Evolutionary conservation across 1,140 invertebrate genomes (phyloP).

Genomic region (Ectropis grisescens): DNA sequence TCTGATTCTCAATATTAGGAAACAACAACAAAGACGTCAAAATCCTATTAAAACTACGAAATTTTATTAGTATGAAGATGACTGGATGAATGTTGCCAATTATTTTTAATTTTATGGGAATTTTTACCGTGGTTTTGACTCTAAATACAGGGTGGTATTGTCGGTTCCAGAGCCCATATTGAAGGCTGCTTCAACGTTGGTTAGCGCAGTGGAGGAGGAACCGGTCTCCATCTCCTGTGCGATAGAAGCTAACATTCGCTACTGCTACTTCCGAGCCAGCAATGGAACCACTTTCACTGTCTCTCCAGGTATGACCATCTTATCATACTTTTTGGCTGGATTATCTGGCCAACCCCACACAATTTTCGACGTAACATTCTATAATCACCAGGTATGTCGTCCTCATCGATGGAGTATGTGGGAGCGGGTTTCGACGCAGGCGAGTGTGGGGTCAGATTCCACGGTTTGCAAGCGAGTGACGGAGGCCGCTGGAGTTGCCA

Average conservation of each 20-base stretch:
- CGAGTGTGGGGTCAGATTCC: conserved; percentile 37
- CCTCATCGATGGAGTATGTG: conserved; percentile 16
- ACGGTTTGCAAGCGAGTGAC: conserved; percentile 12
- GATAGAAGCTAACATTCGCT: conserved; percentile 29
- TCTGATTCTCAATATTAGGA: too few relatives aligned
- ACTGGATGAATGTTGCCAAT: too few relatives aligned
- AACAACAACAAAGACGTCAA: too few relatives aligned
- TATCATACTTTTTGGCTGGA: too few relatives aligned
- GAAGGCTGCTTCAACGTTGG: conserved; percentile 6
- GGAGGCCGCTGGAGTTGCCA: conserved; percentile 41
- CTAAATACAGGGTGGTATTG: too few relatives aligned
- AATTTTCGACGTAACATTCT: too few relatives aligned
- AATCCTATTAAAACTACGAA: too few relatives aligned
- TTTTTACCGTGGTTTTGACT: too few relatives aligned
- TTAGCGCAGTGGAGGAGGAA: conserved; percentile 15
- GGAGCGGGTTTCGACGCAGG: conserved; percentile 38
- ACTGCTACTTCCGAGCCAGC: conserved; percentile 46
- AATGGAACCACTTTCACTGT: too few relatives aligned
- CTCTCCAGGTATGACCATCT: conserved; percentile 33
- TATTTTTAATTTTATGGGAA: too few relatives aligned
- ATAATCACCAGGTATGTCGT: conserved; percentile 1
- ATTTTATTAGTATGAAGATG: too few relatives aligned
- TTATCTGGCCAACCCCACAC: too few relatives aligned
- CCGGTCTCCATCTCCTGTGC: conserved; percentile 33
- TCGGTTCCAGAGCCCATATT: conserved; percentile 36